Percentiles rank a stretch among this genome's conserved stretches.
Conservation (phyloP, 2,888 invertebrate genomes). For the Ceramica pisi region DNA sequence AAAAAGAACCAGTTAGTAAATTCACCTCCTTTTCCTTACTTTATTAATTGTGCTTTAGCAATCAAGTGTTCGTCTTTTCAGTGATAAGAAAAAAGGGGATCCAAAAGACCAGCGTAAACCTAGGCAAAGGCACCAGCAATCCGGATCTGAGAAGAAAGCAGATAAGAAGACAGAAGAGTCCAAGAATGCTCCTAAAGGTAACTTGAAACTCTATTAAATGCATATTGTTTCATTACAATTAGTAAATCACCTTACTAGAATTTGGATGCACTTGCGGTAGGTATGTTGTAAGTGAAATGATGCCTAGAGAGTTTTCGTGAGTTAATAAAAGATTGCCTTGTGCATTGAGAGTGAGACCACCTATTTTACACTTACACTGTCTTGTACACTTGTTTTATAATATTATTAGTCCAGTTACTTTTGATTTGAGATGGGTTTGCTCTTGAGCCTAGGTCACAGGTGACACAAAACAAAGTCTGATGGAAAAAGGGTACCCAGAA, state of each 20-base stretch:
- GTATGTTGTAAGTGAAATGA: not conserved
- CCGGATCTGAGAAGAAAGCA: conserved; percentile 58
- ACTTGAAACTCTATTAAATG: not conserved
- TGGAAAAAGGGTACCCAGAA: too few relatives aligned
- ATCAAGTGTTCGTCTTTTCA: conserved; percentile 62
- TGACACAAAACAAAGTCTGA: too few relatives aligned
- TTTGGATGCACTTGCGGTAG: too few relatives aligned
- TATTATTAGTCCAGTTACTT: too few relatives aligned
- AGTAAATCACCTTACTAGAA: too few relatives aligned
- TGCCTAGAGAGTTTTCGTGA: too few relatives aligned
- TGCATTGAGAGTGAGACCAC: too few relatives aligned
- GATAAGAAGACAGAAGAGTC: conserved; percentile 72
- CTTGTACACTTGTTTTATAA: too few relatives aligned
- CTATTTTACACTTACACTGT: too few relatives aligned
- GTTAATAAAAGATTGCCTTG: too few relatives aligned
- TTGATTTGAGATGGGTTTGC: too few relatives aligned
- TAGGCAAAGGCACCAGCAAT: conserved; percentile 74
- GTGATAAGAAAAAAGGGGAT: conserved; percentile 79
- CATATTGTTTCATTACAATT: not conserved
- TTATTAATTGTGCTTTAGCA: not conserved
- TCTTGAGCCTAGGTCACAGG: too few relatives aligned
- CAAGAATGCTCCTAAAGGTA: conserved; percentile 69
- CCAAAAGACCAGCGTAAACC: conserved; percentile 84
- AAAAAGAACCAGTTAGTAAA: conserved; percentile 79
- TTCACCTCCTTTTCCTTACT: not conserved